phyloP scores from a whole-genome alignment of 2,113 vertebrate species.

The Pagrus major region DNA sequence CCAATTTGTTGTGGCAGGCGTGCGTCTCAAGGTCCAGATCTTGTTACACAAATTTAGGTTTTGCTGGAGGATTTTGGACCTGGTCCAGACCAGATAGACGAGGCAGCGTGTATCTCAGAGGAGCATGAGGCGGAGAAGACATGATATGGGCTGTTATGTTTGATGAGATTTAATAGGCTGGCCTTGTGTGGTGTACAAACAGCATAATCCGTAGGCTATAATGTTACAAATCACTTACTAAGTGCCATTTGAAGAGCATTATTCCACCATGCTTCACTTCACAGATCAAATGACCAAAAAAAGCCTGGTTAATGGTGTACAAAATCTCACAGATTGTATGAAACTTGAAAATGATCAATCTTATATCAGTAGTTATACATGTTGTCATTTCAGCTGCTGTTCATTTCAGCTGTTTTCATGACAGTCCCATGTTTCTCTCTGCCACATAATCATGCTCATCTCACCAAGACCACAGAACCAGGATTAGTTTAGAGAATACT shows the following conservation, averaged over 20 bases:
- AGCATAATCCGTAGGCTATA: constrained; percentile 70
- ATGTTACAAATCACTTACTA: constrained; percentile 73
- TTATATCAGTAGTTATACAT: constrained; percentile 29
- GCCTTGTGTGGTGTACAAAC: constrained; percentile 70
- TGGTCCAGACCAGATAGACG: constrained; percentile 79
- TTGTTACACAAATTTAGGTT: constrained; percentile 84
- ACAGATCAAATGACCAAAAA: constrained; percentile 38
- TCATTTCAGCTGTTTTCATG: constrained; percentile 38
- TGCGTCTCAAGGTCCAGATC: constrained; percentile 83
- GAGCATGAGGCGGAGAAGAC: constrained; percentile 67
- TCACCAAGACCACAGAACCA: constrained; percentile 64
- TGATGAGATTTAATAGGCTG: constrained; percentile 75
- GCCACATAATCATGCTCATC: constrained; percentile 46
- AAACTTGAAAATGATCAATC: constrained; percentile 23
- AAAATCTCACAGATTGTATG: constrained; percentile 28
- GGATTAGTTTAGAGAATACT: constrained; percentile 76
- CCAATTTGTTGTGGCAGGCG: constrained; percentile 86
- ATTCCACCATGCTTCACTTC: constrained; percentile 44
- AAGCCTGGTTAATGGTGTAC: constrained; percentile 15
- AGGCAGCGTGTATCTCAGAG: constrained; percentile 70
- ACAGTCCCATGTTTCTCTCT: constrained; percentile 35
- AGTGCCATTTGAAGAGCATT: constrained; percentile 57
- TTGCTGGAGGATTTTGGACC: constrained; percentile 78
- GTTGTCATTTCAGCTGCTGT: constrained; percentile 35
- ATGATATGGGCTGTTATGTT: constrained; percentile 80